Percentiles rank a stretch among this genome's conserved stretches.
Conservation (phyloP, 2,113 vertebrate species). For the Tragelaphus strepsiceros region DNA sequence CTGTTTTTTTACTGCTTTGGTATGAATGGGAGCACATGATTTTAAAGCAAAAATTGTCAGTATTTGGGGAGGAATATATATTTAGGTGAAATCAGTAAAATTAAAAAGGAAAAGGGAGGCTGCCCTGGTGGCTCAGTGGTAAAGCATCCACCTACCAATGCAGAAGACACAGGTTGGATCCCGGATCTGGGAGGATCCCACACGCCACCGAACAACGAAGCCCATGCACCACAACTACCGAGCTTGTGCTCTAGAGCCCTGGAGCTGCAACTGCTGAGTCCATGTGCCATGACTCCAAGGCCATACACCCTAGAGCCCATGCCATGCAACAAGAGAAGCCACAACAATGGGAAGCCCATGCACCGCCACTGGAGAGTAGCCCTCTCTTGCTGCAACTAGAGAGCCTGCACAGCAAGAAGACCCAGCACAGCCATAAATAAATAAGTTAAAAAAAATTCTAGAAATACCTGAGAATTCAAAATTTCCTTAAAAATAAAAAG, state of each 20-base stretch:
- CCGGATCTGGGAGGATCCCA: not conserved
- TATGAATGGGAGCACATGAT: not conserved
- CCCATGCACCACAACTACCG: not conserved
- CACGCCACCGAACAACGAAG: not conserved
- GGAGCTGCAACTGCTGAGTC: not conserved
- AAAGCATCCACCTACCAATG: not conserved
- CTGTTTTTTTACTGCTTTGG: not conserved
- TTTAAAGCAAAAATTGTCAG: not conserved
- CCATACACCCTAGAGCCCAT: not conserved
- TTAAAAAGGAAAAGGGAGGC: not conserved
- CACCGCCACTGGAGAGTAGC: not conserved
- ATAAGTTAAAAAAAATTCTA: not conserved
- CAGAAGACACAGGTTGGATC: not conserved
- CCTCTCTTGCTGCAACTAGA: not conserved
- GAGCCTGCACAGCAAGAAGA: not conserved
- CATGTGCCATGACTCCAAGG: rapidly evolving
- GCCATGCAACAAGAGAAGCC: not conserved
- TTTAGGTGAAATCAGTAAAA: not conserved
- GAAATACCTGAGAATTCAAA: not conserved
- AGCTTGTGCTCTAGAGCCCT: not conserved
- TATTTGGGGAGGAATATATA: not conserved
- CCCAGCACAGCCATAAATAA: not conserved
- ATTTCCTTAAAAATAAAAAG: not conserved
- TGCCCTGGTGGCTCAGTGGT: not conserved
- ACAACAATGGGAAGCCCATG: not conserved